phyloP scores from a whole-genome alignment of 2,113 vertebrate genomes.

The Ginglymostoma cirratum region DNA sequence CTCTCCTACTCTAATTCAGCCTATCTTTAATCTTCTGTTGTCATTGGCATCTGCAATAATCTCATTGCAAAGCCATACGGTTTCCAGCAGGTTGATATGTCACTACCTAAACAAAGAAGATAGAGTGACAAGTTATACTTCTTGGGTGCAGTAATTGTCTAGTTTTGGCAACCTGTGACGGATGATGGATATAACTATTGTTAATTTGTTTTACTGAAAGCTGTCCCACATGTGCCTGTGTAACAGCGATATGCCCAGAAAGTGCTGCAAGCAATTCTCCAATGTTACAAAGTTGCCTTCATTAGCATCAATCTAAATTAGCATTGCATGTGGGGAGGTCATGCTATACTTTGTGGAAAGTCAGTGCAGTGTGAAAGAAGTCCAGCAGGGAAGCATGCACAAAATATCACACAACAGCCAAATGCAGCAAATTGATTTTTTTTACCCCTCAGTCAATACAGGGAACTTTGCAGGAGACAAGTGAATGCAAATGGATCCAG shows the following conservation, averaged over 20 bases:
- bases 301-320: neutral
- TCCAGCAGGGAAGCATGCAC: neutral
- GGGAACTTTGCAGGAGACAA: neutral
- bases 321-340: neutral
- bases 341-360: no score
- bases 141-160: conserved; percentile 1
- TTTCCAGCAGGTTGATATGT: conserved; percentile 7
- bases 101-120: neutral
- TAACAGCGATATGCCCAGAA: neutral
- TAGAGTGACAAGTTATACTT: conserved; percentile 23
- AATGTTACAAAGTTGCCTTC: conserved; percentile 13
- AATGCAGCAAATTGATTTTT: neutral
- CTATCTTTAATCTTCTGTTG: conserved; percentile 9
- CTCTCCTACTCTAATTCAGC: neutral
- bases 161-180: neutral
- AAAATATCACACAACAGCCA: neutral
- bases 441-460: neutral
- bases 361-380: neutral
- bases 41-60: neutral
- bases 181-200: conserved; percentile 14
- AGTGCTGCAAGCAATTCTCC: neutral
- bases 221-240: neutral
- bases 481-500: neutral
- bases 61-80: neutral
- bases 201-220: conserved; percentile 2